Percentiles rank a stretch among this genome's conserved stretches.
Conservation (phyloP, 2,888 invertebrate genomes). For the Cryptocephalus moraei region DNA sequence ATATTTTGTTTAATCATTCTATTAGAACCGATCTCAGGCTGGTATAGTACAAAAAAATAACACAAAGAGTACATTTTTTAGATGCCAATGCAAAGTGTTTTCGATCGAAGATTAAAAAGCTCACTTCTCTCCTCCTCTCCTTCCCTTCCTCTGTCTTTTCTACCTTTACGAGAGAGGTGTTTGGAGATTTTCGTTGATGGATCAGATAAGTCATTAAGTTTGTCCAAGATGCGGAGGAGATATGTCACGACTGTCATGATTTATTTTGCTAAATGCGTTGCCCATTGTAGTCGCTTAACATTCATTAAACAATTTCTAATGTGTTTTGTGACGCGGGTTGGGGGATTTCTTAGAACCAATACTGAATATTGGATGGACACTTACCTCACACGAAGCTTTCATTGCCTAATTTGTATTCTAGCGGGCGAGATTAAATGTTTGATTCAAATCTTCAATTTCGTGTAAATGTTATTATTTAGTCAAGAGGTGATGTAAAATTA, state of each 20-base stretch:
- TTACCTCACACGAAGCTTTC: too few species aligned
- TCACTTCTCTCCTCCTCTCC: neutral
- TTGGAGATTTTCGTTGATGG: conserved; percentile 10
- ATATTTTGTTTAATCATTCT: conserved; percentile 41
- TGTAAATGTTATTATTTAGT: too few species aligned
- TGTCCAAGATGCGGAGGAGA: conserved; percentile 9
- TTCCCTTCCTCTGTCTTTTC: neutral
- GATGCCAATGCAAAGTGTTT: conserved; percentile 33
- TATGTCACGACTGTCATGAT: conserved; percentile 11
- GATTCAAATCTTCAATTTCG: too few species aligned
- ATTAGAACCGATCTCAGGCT: conserved; percentile 32
- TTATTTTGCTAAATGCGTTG: conserved; percentile 16
- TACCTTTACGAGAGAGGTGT: conserved; percentile 6
- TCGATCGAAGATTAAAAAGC: conserved; percentile 5
- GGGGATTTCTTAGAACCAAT: too few species aligned
- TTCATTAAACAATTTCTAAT: neutral
- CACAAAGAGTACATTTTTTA: conserved; percentile 30
- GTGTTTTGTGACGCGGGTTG: too few species aligned
- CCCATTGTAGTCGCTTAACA: neutral
- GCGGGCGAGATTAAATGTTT: too few species aligned
- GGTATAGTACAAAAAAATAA: conserved; percentile 16
- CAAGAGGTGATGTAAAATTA: too few species aligned
- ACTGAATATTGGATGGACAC: too few species aligned
- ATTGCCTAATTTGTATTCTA: too few species aligned
- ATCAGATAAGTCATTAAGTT: conserved; percentile 13